These are phyloP conservation scores for Gastrophysa polygoni DNA, from an alignment of 2,888 invertebrate genomes.

Conservation along the genomic window DNA sequence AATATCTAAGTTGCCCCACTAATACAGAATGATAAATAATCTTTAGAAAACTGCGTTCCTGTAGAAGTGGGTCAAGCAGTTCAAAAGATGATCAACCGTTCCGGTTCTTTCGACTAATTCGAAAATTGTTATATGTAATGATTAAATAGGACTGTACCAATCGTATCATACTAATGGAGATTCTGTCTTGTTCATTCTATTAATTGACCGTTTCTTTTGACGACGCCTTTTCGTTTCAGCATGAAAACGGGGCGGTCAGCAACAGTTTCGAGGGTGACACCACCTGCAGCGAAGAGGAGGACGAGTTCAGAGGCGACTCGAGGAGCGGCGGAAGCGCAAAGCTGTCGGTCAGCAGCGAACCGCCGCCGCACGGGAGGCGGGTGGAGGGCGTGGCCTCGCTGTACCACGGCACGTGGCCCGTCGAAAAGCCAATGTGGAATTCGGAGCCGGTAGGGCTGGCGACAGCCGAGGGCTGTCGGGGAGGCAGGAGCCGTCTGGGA, in stretches of 20 bases:
- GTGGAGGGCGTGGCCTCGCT: conserved; percentile 53
- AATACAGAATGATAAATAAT: too few species aligned
- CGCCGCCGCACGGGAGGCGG: conserved; percentile 32
- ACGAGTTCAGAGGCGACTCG: conserved; percentile 46
- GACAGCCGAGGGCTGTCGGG: conserved; percentile 20
- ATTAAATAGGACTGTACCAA: too few species aligned
- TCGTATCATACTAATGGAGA: too few species aligned
- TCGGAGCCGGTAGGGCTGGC: conserved; percentile 52
- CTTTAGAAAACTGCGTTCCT: too few species aligned
- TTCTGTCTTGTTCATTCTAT: too few species aligned
- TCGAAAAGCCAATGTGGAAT: conserved; percentile 60
- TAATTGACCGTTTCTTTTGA: too few species aligned
- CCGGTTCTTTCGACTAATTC: too few species aligned
- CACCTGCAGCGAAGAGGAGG: conserved; percentile 49
- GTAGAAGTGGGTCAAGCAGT: too few species aligned
- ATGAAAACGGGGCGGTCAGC: conserved; percentile 34
- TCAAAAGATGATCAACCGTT: too few species aligned
- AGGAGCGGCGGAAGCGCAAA: conserved; percentile 46
- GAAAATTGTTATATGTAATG: too few species aligned
- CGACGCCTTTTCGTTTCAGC: conserved; percentile 31
- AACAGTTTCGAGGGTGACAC: conserved; percentile 36
- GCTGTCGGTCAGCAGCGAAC: conserved; percentile 57
- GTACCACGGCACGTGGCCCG: conserved; percentile 69
- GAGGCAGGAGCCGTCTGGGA: conserved; percentile 14
- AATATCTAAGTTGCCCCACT: too few species aligned